A percentile compares a stretch with the other conserved stretches of the same genome.
Evolutionary conservation across 2,888 invertebrate species (phyloP).

Genomic region (Drosophila phalerata): DNA sequence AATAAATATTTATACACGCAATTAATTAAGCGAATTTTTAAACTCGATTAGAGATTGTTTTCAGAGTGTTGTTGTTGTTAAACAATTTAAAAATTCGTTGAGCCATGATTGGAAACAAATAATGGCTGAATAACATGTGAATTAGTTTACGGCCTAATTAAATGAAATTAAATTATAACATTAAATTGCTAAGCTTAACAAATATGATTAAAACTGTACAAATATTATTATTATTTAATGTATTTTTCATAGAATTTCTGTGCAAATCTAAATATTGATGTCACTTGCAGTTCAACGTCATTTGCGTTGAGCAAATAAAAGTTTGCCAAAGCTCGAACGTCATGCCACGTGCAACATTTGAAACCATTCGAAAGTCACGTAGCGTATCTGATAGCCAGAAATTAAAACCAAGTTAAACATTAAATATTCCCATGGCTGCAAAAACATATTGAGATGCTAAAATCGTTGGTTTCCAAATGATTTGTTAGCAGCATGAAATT

Average conservation of each 20-base stretch:
- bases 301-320: constrained; percentile 40
- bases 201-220: not conserved
- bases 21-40: not conserved
- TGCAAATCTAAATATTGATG: constrained; percentile 47
- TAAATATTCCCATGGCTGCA: constrained; percentile 34
- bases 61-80: not conserved
- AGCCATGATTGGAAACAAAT: not conserved
- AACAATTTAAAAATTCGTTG: not conserved
- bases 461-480: constrained; percentile 9
- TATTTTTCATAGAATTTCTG: not conserved
- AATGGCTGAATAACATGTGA: not conserved
- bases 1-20: constrained; percentile 25
- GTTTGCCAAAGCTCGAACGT: constrained; percentile 25
- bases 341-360: constrained; percentile 56
- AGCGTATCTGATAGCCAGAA: constrained; percentile 42
- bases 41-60: not conserved
- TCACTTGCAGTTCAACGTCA: constrained; percentile 38
- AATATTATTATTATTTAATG: not conserved
- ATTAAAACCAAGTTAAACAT: constrained; percentile 51
- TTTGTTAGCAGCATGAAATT: constrained; percentile 28
- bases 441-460: constrained; percentile 32
- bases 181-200: not conserved
- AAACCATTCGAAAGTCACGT: constrained; percentile 63
- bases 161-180: not conserved
- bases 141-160: not conserved